These are phyloP conservation scores for Beroe forskalii DNA, from an alignment of 37 sponge, comb jelly and placozoan genomes.

Conservation along the genomic window DNA sequence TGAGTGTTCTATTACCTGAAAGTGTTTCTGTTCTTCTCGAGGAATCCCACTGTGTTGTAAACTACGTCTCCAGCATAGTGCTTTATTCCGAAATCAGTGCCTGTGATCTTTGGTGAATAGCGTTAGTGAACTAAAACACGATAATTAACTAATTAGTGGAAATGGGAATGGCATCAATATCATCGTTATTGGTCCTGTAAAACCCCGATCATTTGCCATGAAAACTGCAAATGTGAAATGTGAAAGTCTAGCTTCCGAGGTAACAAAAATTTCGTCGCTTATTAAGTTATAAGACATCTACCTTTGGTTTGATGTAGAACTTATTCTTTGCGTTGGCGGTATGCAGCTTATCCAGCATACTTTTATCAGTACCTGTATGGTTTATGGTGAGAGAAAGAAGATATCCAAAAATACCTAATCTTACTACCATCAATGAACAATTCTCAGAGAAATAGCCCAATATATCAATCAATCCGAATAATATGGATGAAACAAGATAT, in stretches of 20 bases:
- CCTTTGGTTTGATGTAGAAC: slow-evolving; percentile 91
- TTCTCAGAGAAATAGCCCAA: too few relatives aligned
- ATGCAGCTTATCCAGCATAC: slow-evolving; percentile 91
- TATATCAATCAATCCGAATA: too few relatives aligned
- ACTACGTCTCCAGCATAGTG: slow-evolving; percentile 98
- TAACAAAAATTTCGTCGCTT: too few relatives aligned
- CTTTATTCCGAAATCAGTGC: slow-evolving; percentile 87
- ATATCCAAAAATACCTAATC: too few relatives aligned
- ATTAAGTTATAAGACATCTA: slow-evolving; percentile 67
- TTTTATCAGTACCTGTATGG: slow-evolving; percentile 81
- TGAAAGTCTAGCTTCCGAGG: too few relatives aligned
- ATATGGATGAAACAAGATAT: not conserved
- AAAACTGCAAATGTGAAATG: too few relatives aligned
- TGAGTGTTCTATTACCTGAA: slow-evolving; percentile 73
- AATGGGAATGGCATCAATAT: too few relatives aligned
- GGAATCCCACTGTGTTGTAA: slow-evolving; percentile 82
- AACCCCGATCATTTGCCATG: too few relatives aligned
- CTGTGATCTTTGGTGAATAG: not conserved
- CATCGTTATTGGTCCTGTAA: too few relatives aligned
- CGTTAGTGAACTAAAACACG: too few relatives aligned
- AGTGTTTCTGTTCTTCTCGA: slow-evolving; percentile 95
- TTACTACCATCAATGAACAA: too few relatives aligned
- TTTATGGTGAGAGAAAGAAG: not conserved
- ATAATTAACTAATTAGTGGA: too few relatives aligned
- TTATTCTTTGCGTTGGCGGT: slow-evolving; percentile 78